Evolutionary conservation across 2,888 invertebrate species (phyloP).

Genomic region (Lacanobia wlatinum): DNA sequence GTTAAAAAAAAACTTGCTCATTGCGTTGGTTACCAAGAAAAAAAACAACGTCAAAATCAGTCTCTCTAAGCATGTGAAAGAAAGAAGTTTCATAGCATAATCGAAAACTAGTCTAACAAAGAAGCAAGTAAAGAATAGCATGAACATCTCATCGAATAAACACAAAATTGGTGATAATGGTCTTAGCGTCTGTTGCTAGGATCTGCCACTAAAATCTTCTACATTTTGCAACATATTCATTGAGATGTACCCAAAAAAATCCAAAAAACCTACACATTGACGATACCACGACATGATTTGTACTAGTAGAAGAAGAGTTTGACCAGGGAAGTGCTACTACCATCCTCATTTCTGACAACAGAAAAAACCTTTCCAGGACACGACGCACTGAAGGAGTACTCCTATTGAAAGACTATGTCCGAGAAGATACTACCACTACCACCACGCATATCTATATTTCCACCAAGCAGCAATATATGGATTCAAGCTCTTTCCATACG

Average conservation of each 20-base stretch:
- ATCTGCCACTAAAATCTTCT: not conserved
- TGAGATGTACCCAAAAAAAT: too few relatives aligned
- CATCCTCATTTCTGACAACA: too few relatives aligned
- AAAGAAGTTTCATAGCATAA: not conserved
- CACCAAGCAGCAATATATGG: not conserved
- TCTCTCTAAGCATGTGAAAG: not conserved
- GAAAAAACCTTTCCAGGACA: too few relatives aligned
- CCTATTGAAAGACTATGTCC: not conserved
- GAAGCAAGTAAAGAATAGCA: too few relatives aligned
- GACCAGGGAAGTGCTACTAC: too few relatives aligned
- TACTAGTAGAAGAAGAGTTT: too few relatives aligned
- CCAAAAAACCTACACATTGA: not conserved
- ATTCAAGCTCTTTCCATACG: not conserved
- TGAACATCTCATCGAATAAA: not conserved
- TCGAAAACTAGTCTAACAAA: not conserved
- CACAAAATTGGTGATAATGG: not conserved
- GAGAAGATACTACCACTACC: not conserved
- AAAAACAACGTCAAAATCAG: not conserved
- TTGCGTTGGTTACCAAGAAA: not conserved
- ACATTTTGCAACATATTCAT: too few relatives aligned
- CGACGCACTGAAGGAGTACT: not conserved
- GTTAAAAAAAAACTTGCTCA: not conserved
- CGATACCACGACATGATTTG: not conserved
- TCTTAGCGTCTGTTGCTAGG: slow-evolving; percentile 1
- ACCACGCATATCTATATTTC: not conserved